Base-by-base conservation (phyloP, 2,797 vertebrate genomes). In the Eospalax fontanierii region DNA sequence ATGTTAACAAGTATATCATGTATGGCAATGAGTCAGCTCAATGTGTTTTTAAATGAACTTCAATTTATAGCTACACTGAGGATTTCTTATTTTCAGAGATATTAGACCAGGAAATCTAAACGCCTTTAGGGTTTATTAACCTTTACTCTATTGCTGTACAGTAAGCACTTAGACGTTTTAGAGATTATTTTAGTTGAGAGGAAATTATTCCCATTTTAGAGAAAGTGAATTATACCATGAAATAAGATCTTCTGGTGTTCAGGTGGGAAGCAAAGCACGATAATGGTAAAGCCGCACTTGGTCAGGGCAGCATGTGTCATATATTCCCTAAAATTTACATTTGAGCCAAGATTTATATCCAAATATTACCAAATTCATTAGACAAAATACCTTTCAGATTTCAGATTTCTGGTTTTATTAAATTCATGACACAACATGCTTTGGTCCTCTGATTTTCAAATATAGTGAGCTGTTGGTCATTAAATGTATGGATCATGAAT, bases 11-110 rank as follows among this genome's bases (percentile, higher is more conserved):
- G n/a, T 5, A 87, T 85, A 71, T 87, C 3, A 93, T 43, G 3
- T 2, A 30, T 66, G 19, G 35, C 75, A 66, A 81, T 71, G 26
- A 1, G 35, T 92, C 3, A 38, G 5, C 71, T 85, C 66, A 18
- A 89, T 33, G 4, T 26, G 28, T 84, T 84, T 96, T 92, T 92
- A 68, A 90, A 38, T 66, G 22, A 89, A 73, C 86, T 95, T 91
- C 14, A 78, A 8, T 22, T 91, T 59, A 12, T 66, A 30, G 75
- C 89, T 70, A 18, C 70, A 24, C 28, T 85, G 28, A 82, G 0
- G 1, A 85, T 74, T 96, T 95, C 1, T 92, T 21, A 40, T 57
- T 65, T 5, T 30, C 18, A 91, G 22, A 9, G 7, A 78, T 38
- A 50, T 33, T 16, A 70, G 9, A 86, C 6, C 74, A 63, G 73